These are phyloP conservation scores for Chloroceryle aenea DNA, from an alignment of 2,113 vertebrate genomes.

Conservation along the genomic window DNA sequence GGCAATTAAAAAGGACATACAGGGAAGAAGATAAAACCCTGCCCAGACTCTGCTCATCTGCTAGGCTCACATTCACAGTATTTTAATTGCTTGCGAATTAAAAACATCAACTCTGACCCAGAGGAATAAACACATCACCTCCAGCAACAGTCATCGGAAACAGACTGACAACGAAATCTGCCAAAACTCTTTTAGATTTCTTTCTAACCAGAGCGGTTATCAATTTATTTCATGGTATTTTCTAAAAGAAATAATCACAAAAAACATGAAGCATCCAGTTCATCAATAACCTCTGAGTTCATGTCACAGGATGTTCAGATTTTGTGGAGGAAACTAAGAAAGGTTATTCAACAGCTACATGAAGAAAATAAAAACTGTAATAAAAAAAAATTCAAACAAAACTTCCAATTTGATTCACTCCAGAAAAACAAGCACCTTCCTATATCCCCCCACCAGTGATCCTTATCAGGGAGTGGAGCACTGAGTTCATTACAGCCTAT, in stretches of 20 bases:
- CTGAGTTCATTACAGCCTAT: slow-evolving; percentile 85
- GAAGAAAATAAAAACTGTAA: neutral
- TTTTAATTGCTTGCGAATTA: neutral
- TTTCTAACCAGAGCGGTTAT: neutral
- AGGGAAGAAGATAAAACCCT: neutral
- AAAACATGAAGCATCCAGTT: neutral
- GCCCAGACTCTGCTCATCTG: neutral
- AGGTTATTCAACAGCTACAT: neutral
- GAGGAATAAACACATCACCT: neutral
- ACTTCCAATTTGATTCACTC: slow-evolving; percentile 75
- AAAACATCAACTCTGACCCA: neutral
- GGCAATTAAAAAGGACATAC: accelerated
- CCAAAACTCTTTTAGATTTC: neutral
- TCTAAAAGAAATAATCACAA: neutral
- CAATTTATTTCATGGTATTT: neutral
- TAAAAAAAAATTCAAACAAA: neutral
- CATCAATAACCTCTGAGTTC: neutral
- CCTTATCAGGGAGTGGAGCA: slow-evolving; percentile 73
- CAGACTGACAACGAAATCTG: neutral
- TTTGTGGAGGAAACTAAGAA: neutral
- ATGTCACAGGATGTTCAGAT: neutral
- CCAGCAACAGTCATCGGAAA: neutral
- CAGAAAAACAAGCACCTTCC: slow-evolving; percentile 70
- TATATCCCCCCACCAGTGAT: slow-evolving; percentile 58
- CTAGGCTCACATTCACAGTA: neutral